A percentile compares a stretch with the other conserved stretches of the same genome.
phyloP scores from a whole-genome alignment of 2,888 invertebrate species.

The Octodonta nipae region DNA sequence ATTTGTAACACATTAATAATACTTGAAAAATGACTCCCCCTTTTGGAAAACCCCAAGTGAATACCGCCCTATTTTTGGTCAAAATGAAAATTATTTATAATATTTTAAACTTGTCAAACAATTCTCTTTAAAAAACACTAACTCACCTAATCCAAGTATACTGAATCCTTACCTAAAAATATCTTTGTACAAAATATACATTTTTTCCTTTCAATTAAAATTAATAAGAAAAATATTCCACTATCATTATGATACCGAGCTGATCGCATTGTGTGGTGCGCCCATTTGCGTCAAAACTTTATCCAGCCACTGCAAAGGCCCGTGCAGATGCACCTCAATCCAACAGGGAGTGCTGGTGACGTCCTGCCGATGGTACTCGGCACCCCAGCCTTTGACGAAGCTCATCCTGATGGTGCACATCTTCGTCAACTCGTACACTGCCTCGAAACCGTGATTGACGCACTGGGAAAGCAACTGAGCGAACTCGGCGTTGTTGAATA shows the following conservation, averaged over 20 bases:
- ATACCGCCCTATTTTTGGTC: too few relatives aligned
- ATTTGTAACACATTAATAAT: too few relatives aligned
- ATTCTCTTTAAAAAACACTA: too few relatives aligned
- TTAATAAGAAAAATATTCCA: too few relatives aligned
- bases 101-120: too few relatives aligned
- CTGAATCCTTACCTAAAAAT: too few relatives aligned
- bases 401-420: constrained; percentile 99
- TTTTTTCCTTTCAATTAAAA: too few relatives aligned
- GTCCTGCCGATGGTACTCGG: constrained; percentile 97
- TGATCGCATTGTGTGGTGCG: constrained; percentile 91
- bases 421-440: constrained; percentile 95
- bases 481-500: constrained; percentile 97
- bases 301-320: constrained; percentile 96
- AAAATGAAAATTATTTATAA: too few relatives aligned
- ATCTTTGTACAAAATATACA: too few relatives aligned
- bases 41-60: too few relatives aligned
- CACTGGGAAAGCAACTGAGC: constrained; percentile 89
- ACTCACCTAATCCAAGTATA: too few relatives aligned
- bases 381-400: constrained; percentile 99
- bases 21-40: too few relatives aligned
- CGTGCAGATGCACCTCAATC: constrained; percentile 97
- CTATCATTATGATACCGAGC: constrained; percentile 89
- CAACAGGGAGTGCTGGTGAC: constrained; percentile 98
- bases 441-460: constrained; percentile 96
- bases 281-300: constrained; percentile 98